Base-by-base conservation (phyloP, 2,113 vertebrate genomes). In the Leucopsar rothschildi region DNA sequence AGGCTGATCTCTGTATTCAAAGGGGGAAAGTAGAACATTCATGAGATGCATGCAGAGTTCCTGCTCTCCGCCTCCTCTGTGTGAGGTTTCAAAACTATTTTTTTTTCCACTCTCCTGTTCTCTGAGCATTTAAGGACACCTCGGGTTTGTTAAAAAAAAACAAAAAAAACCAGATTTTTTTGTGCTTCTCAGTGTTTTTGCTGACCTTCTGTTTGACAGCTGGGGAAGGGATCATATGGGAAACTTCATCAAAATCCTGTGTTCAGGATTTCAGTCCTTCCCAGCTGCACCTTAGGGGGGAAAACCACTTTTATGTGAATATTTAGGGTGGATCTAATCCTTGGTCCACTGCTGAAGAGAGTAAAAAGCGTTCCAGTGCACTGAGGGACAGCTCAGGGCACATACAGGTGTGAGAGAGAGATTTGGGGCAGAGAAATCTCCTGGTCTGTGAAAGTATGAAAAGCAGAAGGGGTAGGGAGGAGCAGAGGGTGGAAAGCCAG, bases 1-100 rank as follows among this genome's bases (percentile, higher is more conserved):
- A 98, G 98, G 98, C 98, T 98, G 98, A 99, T 99, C 98, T 98
- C 98, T 98, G 98, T 94, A 99, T 99, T 99, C 98, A 99, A 73
- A 97, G 90, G 97, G 97, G 97, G 98, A 99, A 99, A 99, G 98
- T 98, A 97, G 98, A 99, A 98, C 98, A 94, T 98, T 98, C 99
- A 99, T 99, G 99, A 99, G 98, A 97, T 98, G 99, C 99, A 99
- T 99, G 98, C 98, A 98, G 98, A 99, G 98, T 97, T 97, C 95
- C 97, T 97, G 93, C 73, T 96, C 94, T 94, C 95, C 63, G 73
- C 95, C 93, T 97, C 78, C 86, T 89, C 96, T 97, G 66, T 95
- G 94, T 53, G 93, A 98, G 97, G 87, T 97, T 97, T 98, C 94
- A 95, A 96, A 97, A 95, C 82, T 35, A 28, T 75, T 86, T 93